Conservation (phyloP, 2,888 invertebrate species). For the Cremastobaeus sp. region DNA sequence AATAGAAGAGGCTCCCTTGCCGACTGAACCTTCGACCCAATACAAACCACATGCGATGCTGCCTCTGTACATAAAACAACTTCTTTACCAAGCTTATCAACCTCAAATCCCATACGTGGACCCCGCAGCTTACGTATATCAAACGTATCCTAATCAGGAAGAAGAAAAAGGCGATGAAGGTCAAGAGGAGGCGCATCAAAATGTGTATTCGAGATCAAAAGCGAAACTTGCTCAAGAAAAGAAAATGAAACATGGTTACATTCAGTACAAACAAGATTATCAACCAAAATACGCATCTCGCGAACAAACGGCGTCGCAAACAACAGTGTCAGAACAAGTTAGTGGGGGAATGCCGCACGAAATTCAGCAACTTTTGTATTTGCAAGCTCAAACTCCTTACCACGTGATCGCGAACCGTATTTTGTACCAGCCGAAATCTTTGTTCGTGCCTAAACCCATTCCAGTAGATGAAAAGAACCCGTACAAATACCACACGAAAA, state of each 20-base stretch:
- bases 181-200: background rate
- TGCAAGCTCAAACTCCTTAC: constrained; percentile 74
- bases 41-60: constrained; percentile 70
- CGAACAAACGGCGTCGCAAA: too few species aligned
- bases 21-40: constrained; percentile 22
- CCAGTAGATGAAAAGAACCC: constrained; percentile 65
- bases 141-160: constrained; percentile 16
- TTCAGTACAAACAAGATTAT: constrained; percentile 67
- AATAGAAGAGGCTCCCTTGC: background rate
- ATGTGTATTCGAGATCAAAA: constrained; percentile 19
- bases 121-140: constrained; percentile 70
- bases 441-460: constrained; percentile 73
- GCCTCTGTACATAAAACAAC: constrained; percentile 69
- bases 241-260: constrained; percentile 60
- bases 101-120: constrained; percentile 71
- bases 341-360: constrained; percentile 69
- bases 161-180: constrained; percentile 18
- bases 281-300: constrained; percentile 24
- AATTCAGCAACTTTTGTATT: constrained; percentile 70
- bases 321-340: too few species aligned
- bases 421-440: constrained; percentile 68
- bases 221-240: constrained; percentile 30
- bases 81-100: constrained; percentile 67
- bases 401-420: constrained; percentile 75
- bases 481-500: constrained; percentile 70